These are phyloP conservation scores for Microtus richardsoni DNA, from an alignment of 2,113 vertebrate genomes.

Conservation along the genomic window DNA sequence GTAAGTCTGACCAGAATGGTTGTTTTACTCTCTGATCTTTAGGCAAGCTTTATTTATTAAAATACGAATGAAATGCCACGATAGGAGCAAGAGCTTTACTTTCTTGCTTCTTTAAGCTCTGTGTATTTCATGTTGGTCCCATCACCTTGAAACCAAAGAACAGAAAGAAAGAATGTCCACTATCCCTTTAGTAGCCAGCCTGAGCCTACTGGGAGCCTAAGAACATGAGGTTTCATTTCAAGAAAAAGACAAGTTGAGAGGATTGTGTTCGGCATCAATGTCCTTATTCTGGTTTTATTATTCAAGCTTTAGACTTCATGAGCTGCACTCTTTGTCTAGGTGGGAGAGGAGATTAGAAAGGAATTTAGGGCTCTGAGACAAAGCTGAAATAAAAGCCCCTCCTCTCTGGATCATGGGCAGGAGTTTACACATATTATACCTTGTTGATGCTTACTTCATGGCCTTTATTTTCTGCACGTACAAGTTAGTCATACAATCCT, in stretches of 20 bases:
- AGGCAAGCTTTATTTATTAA: too few species aligned
- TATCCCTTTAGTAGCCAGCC: background rate
- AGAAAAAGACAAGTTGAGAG: background rate
- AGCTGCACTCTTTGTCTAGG: background rate
- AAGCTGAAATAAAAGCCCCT: background rate
- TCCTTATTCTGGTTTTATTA: background rate
- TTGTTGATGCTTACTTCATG: background rate
- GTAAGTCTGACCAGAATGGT: too few species aligned
- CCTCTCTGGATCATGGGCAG: background rate
- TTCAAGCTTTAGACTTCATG: constrained; percentile 29
- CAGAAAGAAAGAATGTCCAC: background rate
- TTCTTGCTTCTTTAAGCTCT: background rate
- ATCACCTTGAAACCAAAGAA: background rate
- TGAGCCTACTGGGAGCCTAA: background rate
- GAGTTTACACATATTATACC: background rate
- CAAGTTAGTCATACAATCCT: background rate
- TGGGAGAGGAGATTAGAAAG: background rate
- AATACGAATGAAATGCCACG: too few species aligned
- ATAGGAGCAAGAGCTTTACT: background rate
- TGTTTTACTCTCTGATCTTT: too few species aligned
- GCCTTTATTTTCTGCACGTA: background rate
- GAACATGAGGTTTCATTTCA: background rate
- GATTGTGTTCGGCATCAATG: background rate
- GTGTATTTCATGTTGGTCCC: background rate
- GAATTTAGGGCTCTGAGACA: background rate